Percentiles rank a stretch among this genome's conserved stretches.
Evolutionary conservation across 2,888 invertebrate genomes (phyloP).

Genomic region (Cephus nigrinus): DNA sequence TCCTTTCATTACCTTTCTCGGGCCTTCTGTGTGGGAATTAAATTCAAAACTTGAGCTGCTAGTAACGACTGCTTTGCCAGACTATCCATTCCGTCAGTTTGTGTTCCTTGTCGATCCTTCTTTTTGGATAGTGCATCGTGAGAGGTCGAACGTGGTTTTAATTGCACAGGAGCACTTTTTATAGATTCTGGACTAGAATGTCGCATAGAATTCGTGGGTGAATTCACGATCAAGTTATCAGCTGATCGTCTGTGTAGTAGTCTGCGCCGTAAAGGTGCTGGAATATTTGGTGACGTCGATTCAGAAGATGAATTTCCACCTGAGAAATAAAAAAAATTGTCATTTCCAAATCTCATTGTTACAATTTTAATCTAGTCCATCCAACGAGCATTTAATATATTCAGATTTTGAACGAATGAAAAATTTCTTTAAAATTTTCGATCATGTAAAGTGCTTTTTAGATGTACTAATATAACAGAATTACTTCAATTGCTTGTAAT

Average conservation of each 20-base stretch:
- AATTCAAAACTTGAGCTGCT: slow-evolving; percentile 82
- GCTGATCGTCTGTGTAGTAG: slow-evolving; percentile 60
- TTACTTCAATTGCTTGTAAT: not conserved
- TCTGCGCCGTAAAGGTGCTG: slow-evolving; percentile 47
- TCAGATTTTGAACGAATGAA: too few relatives aligned
- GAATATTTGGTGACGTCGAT: slow-evolving; percentile 56
- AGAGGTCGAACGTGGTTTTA: slow-evolving; percentile 59
- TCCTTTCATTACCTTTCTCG: slow-evolving; percentile 73
- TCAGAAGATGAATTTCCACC: slow-evolving; percentile 57
- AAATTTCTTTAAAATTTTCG: too few relatives aligned
- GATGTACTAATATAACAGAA: not conserved
- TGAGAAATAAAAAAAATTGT: slow-evolving; percentile 37
- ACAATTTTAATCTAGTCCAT: not conserved
- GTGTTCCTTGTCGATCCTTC: slow-evolving; percentile 43
- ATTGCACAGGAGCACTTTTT: slow-evolving; percentile 58
- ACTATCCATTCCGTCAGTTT: slow-evolving; percentile 71
- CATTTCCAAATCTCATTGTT: not conserved
- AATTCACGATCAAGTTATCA: slow-evolving; percentile 59
- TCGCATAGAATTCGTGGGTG: slow-evolving; percentile 56
- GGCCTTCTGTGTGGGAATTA: slow-evolving; percentile 85
- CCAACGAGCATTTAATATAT: not conserved
- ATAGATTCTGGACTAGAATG: slow-evolving; percentile 63
- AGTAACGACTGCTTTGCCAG: slow-evolving; percentile 80
- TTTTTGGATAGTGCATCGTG: slow-evolving; percentile 56
- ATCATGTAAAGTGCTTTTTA: not conserved